phyloP scores from a whole-genome alignment of 2,888 invertebrate species.

The Hypercompe scribonia region DNA sequence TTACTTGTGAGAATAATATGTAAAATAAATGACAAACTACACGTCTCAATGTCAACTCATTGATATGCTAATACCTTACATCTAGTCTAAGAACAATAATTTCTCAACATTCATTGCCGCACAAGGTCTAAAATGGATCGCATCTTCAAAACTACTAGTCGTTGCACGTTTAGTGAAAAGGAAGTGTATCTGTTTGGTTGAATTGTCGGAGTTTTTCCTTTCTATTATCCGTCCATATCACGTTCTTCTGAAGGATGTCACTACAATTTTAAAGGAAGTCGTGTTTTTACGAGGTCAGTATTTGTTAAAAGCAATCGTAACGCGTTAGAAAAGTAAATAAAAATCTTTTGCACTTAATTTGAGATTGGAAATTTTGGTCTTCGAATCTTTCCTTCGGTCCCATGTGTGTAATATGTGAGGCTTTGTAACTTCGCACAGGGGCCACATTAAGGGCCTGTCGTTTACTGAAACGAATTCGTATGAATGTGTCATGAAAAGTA shows the following conservation, averaged over 20 bases:
- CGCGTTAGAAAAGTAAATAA: neutral
- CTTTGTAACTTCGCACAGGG: neutral
- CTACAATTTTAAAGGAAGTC: conserved; percentile 45
- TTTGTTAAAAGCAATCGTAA: conserved; percentile 10
- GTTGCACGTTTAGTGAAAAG: conserved; percentile 34
- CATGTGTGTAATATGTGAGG: neutral
- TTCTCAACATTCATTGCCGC: conserved; percentile 52
- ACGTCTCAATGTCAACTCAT: neutral
- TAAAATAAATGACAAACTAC: neutral
- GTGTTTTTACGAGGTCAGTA: conserved; percentile 11
- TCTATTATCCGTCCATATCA: conserved; percentile 43
- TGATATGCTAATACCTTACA: neutral
- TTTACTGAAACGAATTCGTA: neutral
- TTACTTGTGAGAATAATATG: too few relatives aligned
- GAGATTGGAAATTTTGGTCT: neutral
- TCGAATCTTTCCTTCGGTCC: neutral
- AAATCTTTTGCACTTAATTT: neutral
- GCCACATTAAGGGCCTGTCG: neutral
- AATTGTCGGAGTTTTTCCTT: conserved; percentile 36
- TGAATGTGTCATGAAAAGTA: neutral
- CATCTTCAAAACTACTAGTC: conserved; percentile 32
- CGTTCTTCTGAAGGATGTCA: conserved; percentile 38
- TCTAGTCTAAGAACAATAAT: neutral
- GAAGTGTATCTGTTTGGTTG: conserved; percentile 25
- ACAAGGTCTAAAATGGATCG: conserved; percentile 27